phyloP scores from a whole-genome alignment of 2,797 vertebrate genomes.

The Eleutherodactylus coqui region DNA sequence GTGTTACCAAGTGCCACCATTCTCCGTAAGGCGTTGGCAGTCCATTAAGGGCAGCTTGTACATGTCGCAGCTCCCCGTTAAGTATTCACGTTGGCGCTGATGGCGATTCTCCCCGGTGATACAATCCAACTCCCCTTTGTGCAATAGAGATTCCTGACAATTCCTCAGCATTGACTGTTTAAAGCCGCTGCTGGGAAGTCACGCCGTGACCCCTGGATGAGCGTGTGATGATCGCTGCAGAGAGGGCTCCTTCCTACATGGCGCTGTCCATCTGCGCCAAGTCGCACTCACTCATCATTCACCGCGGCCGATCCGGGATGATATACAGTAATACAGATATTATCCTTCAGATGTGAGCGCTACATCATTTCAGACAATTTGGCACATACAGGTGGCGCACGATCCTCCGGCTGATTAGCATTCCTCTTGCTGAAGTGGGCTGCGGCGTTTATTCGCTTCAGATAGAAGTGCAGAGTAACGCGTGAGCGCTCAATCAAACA shows the following conservation, averaged over 20 bases:
- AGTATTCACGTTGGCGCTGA: slow-evolving; percentile 22
- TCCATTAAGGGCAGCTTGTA: slow-evolving; percentile 13
- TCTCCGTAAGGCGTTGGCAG: background rate
- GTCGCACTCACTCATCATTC: slow-evolving; percentile 11
- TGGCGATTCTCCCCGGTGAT: slow-evolving; percentile 26
- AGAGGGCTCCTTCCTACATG: background rate
- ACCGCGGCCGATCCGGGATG: background rate
- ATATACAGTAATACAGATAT: slow-evolving; percentile 36
- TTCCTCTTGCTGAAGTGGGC: slow-evolving; percentile 1
- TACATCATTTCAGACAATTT: slow-evolving; percentile 41
- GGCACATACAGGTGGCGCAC: slow-evolving; percentile 34
- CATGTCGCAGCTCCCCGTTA: background rate
- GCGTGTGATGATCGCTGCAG: background rate
- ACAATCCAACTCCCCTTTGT: background rate
- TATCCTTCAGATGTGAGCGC: slow-evolving; percentile 10
- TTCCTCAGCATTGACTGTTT: slow-evolving; percentile 20
- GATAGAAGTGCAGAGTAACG: slow-evolving; percentile 11
- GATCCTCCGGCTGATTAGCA: slow-evolving; percentile 3
- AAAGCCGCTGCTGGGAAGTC: slow-evolving; percentile 38
- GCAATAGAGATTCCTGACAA: slow-evolving; percentile 23
- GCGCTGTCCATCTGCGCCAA: slow-evolving; percentile 1
- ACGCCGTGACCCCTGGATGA: slow-evolving; percentile 25
- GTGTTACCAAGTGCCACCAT: background rate
- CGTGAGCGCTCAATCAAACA: slow-evolving; percentile 2
- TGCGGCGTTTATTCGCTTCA: background rate